These are phyloP conservation scores for Palythoa grandiflora DNA, from an alignment of 92 coral and sea anemone species.

Conservation along the genomic window DNA sequence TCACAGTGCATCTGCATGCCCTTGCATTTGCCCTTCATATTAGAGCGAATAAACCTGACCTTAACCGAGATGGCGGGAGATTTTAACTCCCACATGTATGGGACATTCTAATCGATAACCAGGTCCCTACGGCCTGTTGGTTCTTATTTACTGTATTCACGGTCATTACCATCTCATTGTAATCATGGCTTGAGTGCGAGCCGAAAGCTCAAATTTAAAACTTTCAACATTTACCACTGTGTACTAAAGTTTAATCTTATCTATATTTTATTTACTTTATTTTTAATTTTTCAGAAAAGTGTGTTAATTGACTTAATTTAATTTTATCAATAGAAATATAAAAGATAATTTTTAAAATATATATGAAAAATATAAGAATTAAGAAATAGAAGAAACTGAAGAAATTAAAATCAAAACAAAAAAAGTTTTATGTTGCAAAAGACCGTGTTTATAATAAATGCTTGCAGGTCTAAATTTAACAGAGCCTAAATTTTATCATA, in stretches of 20 bases:
- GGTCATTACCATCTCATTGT: constrained; percentile 4
- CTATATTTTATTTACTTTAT: neutral
- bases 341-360: too few relatives aligned
- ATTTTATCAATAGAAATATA: too few relatives aligned
- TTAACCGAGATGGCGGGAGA: neutral
- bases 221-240: neutral
- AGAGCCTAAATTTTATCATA: too few relatives aligned
- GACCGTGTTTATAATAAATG: too few relatives aligned
- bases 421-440: too few relatives aligned
- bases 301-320: too few relatives aligned
- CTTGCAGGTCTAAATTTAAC: too few relatives aligned
- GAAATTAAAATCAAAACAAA: too few relatives aligned
- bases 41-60: neutral
- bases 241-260: neutral
- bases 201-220: neutral
- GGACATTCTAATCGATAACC: neutral
- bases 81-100: neutral
- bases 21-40: neutral
- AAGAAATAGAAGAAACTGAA: too few relatives aligned
- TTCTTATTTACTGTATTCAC: neutral
- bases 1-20: neutral
- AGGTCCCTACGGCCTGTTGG: neutral
- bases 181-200: neutral
- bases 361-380: too few relatives aligned
- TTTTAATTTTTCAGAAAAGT: too few relatives aligned